phyloP scores from a whole-genome alignment of 2,797 vertebrate genomes.

The Staurois parvus region DNA sequence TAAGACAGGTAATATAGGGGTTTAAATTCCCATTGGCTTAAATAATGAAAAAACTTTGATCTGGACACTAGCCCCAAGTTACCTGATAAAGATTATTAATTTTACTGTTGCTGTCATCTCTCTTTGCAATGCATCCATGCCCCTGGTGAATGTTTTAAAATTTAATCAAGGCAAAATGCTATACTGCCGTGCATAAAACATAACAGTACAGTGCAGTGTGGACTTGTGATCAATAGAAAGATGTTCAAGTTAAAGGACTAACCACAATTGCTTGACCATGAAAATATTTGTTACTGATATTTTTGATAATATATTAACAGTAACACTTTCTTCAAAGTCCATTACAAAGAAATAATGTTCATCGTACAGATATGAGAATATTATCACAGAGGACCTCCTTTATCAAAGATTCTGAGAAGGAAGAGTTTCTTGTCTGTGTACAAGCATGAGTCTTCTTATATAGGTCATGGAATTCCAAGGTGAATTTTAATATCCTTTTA shows the following conservation, averaged over 20 bases:
- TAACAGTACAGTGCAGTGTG: neutral
- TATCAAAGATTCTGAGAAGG: neutral
- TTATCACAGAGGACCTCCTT: neutral
- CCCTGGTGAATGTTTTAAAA: neutral
- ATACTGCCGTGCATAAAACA: neutral
- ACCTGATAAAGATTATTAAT: constrained; percentile 12
- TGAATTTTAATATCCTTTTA: too few relatives aligned
- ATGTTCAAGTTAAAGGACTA: neutral
- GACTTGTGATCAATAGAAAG: neutral
- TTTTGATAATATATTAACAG: neutral
- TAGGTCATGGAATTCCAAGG: too few relatives aligned
- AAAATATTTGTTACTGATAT: neutral
- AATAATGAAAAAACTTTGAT: too few relatives aligned
- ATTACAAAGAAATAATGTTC: neutral
- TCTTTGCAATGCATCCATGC: constrained; percentile 6
- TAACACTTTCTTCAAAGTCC: neutral
- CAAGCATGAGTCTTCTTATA: too few relatives aligned
- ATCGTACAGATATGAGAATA: neutral
- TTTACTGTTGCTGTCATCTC: constrained; percentile 32
- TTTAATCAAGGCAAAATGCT: constrained; percentile 26
- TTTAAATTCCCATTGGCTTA: too few relatives aligned
- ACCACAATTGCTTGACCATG: neutral
- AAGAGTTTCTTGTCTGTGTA: too few relatives aligned
- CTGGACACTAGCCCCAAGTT: too few relatives aligned
- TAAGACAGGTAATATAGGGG: too few relatives aligned